phyloP scores from a whole-genome alignment of 2,888 invertebrate genomes.

The Polietes domitor region DNA sequence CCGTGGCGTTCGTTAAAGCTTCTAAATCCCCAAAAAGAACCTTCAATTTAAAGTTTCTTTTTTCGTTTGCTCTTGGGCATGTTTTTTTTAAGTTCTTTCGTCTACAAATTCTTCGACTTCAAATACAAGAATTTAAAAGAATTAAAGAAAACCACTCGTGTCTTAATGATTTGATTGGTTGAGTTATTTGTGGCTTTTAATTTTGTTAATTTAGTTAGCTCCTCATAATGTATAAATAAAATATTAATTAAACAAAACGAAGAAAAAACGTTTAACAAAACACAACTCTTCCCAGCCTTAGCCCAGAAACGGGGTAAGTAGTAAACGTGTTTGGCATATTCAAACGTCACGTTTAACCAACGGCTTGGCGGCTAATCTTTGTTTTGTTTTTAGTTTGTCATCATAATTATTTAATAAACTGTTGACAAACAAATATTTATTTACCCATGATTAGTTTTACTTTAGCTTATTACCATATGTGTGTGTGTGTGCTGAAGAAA shows the following conservation, averaged over 20 bases:
- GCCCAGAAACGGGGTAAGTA: background rate
- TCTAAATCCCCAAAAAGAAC: background rate
- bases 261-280: background rate
- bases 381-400: constrained; percentile 8
- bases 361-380: background rate
- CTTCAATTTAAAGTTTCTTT: background rate
- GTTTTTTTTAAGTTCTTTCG: background rate
- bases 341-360: background rate
- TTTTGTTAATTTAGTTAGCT: background rate
- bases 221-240: background rate
- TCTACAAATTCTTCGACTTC: background rate
- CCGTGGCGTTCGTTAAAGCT: no score
- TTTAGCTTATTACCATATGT: no score
- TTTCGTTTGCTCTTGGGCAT: background rate
- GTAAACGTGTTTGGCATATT: constrained; percentile 9
- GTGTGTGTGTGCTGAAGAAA: no score
- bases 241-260: background rate
- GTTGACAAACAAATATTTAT: constrained; percentile 27
- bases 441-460: no score
- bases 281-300: background rate
- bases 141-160: background rate
- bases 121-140: background rate
- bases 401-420: constrained; percentile 34
- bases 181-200: background rate
- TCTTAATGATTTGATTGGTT: background rate